Conservation (phyloP, 2,888 invertebrate genomes). For the Balanococcus diminutus region DNA sequence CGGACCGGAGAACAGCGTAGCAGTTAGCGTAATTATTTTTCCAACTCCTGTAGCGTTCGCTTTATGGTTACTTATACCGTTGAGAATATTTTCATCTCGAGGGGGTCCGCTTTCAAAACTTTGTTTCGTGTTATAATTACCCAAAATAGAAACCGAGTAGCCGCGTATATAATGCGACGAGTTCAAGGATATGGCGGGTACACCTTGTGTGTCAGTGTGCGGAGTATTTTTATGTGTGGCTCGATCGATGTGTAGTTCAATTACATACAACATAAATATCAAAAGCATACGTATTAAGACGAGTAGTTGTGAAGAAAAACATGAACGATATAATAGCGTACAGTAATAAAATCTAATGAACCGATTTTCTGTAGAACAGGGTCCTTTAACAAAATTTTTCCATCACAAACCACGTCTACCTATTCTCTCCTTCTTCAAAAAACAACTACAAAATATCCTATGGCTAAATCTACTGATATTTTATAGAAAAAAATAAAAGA, state of each 20-base stretch:
- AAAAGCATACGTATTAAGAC: too few relatives aligned
- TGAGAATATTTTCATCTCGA: conserved; percentile 6
- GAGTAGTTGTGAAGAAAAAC: too few relatives aligned
- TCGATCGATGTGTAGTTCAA: not conserved
- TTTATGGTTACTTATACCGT: conserved; percentile 7
- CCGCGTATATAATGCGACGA: not conserved
- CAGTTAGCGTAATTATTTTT: conserved; percentile 26
- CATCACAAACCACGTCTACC: too few relatives aligned
- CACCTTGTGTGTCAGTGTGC: not conserved
- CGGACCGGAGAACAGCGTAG: not conserved
- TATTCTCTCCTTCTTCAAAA: too few relatives aligned
- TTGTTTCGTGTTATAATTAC: conserved; percentile 21
- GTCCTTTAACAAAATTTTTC: too few relatives aligned
- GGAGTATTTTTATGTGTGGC: not conserved
- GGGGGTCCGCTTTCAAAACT: conserved; percentile 32
- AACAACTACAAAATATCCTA: too few relatives aligned
- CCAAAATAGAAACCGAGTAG: conserved; percentile 32
- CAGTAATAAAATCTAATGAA: too few relatives aligned
- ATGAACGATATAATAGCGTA: too few relatives aligned
- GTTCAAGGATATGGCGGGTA: not conserved
- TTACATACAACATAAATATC: too few relatives aligned
- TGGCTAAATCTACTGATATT: too few relatives aligned
- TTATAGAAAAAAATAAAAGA: too few relatives aligned
- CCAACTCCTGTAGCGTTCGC: conserved; percentile 1
- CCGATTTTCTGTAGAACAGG: too few relatives aligned